Evolutionary conservation across 1,140 invertebrate genomes (phyloP).

Genomic region (Leptopilina boulardi): DNA sequence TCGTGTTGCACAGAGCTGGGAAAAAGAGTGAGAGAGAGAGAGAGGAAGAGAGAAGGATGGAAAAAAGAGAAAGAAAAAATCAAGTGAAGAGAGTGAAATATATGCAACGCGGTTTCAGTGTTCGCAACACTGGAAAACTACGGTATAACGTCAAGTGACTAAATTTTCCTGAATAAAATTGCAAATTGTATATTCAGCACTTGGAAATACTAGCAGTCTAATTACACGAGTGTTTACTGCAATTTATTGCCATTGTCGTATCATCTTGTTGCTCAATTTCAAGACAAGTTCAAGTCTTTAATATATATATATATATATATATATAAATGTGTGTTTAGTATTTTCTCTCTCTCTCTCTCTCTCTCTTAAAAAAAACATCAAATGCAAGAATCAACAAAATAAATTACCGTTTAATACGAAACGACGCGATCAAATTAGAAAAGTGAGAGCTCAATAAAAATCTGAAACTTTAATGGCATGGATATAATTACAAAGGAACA

Average conservation of each 20-base stretch:
- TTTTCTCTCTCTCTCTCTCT: too few relatives aligned
- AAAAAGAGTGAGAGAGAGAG: conserved; percentile 4
- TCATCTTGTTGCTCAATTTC: neutral
- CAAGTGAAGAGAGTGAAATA: too few relatives aligned
- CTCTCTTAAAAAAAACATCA: too few relatives aligned
- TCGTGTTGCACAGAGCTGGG: neutral
- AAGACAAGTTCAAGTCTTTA: neutral
- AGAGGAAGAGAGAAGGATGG: conserved; percentile 28
- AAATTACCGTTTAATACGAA: too few relatives aligned
- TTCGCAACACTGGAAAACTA: neutral
- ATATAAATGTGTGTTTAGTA: too few relatives aligned
- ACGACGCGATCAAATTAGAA: too few relatives aligned
- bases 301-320: too few relatives aligned
- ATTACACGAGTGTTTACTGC: conserved; percentile 1
- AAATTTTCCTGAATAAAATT: neutral
- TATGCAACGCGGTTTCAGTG: neutral
- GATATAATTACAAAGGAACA: too few relatives aligned
- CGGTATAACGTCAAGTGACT: neutral
- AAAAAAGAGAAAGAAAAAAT: neutral
- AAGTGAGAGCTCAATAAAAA: too few relatives aligned
- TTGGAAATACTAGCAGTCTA: neutral
- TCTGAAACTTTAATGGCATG: too few relatives aligned
- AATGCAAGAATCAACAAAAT: too few relatives aligned
- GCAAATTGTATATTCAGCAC: conserved; percentile 1
- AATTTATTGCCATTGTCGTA: neutral